These are phyloP conservation scores for Holacanthella duospinosa DNA, from an alignment of 2,888 invertebrate genomes.

Conservation along the genomic window DNA sequence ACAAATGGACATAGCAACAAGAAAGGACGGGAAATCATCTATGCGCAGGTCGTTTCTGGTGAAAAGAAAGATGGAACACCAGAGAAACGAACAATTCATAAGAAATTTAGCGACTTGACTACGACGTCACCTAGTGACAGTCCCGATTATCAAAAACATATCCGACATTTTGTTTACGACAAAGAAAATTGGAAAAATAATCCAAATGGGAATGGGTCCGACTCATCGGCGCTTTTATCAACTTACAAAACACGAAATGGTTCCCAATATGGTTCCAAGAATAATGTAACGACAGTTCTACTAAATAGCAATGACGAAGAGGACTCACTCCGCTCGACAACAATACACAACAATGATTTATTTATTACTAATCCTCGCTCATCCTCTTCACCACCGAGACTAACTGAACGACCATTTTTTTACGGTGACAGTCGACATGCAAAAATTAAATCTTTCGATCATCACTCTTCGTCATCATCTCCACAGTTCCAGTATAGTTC, in stretches of 20 bases:
- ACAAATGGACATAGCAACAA: not conserved
- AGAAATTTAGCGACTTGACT: constrained; percentile 37
- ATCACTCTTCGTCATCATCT: not conserved
- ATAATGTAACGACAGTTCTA: constrained; percentile 25
- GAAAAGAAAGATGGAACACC: constrained; percentile 36
- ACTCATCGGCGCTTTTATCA: not conserved
- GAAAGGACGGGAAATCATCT: constrained; percentile 50
- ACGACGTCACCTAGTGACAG: constrained; percentile 9
- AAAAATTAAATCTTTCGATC: not conserved
- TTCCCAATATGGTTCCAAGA: constrained; percentile 1
- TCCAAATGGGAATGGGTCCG: not conserved
- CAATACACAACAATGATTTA: not conserved
- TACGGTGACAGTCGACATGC: not conserved
- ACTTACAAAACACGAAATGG: not conserved
- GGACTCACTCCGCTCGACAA: constrained; percentile 7
- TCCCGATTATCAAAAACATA: constrained; percentile 8
- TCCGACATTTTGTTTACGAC: constrained; percentile 18
- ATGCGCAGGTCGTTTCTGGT: constrained; percentile 57
- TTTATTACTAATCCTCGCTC: not conserved
- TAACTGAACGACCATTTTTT: not conserved
- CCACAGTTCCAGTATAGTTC: constrained; percentile 3
- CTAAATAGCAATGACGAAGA: constrained; percentile 23
- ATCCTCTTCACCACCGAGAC: not conserved
- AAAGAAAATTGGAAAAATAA: constrained; percentile 7
- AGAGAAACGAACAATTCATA: constrained; percentile 48